phyloP scores from a whole-genome alignment of 2,888 invertebrate species.

The Cremastinae sp. region DNA sequence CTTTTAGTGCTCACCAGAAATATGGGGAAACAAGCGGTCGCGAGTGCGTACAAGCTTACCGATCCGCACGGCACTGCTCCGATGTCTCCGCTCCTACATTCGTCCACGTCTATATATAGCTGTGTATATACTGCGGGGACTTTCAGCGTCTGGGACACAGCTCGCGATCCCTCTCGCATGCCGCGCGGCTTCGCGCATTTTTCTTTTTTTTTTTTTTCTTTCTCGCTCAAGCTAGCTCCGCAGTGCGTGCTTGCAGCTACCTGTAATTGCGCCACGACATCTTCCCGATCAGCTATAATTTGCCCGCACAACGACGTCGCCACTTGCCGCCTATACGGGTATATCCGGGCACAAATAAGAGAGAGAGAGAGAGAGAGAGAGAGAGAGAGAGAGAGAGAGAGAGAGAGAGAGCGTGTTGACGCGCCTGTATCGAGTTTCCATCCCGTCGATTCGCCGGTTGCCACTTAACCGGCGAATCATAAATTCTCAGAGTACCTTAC shows the following conservation, averaged over 20 bases:
- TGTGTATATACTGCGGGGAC: slow-evolving; percentile 3
- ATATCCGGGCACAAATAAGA: slow-evolving; percentile 56
- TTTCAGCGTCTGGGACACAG: no score
- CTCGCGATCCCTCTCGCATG: slow-evolving; percentile 5
- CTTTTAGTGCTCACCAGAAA: background rate
- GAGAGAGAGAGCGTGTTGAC: slow-evolving; percentile 32
- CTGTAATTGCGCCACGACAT: slow-evolving; percentile 53
- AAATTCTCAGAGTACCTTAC: slow-evolving; percentile 28
- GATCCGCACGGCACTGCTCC: background rate
- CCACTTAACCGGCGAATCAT: slow-evolving; percentile 53
- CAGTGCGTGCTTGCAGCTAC: slow-evolving; percentile 44
- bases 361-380: no score
- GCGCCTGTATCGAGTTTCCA: slow-evolving; percentile 44
- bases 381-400: no score
- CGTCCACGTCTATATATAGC: background rate
- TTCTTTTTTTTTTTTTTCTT: no score
- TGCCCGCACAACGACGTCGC: slow-evolving; percentile 34
- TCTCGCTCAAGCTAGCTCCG: no score
- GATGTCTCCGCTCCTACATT: background rate
- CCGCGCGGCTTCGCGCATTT: background rate
- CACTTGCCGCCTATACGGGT: slow-evolving; percentile 26
- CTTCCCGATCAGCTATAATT: slow-evolving; percentile 17
- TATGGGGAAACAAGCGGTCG: background rate
- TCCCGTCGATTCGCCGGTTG: slow-evolving; percentile 41
- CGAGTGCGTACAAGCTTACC: slow-evolving; percentile 13